Conservation (phyloP, 1,140 invertebrate species). For the Saccostrea cuccullata region DNA sequence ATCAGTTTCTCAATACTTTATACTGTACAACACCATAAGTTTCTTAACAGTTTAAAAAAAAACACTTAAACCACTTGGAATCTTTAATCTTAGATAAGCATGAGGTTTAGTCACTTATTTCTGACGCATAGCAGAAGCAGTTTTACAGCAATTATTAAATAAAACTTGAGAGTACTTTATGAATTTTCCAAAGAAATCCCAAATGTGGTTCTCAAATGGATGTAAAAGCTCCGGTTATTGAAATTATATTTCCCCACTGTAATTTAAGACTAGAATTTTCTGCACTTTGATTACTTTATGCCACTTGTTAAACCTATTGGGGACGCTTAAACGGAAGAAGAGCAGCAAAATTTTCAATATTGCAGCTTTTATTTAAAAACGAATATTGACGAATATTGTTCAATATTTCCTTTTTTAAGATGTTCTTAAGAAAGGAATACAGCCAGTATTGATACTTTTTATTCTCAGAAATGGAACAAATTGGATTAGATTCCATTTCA, state of each 20-base stretch:
- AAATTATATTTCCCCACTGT: not conserved
- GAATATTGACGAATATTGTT: not conserved
- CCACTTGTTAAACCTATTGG: not conserved
- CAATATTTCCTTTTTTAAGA: not conserved
- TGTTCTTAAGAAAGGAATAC: no score
- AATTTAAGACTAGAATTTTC: not conserved
- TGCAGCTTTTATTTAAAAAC: not conserved
- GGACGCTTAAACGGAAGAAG: not conserved
- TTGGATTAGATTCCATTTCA: not conserved
- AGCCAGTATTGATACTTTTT: no score
- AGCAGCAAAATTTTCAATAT: not conserved
- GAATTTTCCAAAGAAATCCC: constrained; percentile 9
- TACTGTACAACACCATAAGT: no score
- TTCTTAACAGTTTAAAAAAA: no score
- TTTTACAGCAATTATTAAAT: not conserved
- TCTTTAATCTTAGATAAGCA: not conserved
- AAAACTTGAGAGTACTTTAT: not conserved
- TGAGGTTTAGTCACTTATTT: not conserved
- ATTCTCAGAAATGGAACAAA: not conserved
- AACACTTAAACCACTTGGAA: no score
- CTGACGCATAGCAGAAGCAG: not conserved
- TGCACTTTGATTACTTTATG: constrained; percentile 5
- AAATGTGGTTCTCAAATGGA: not conserved
- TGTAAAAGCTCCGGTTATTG: not conserved
- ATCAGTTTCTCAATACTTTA: no score